These are phyloP conservation scores for Caenorhabditis wallacei DNA, from an alignment of 2,888 invertebrate species.

Conservation along the genomic window DNA sequence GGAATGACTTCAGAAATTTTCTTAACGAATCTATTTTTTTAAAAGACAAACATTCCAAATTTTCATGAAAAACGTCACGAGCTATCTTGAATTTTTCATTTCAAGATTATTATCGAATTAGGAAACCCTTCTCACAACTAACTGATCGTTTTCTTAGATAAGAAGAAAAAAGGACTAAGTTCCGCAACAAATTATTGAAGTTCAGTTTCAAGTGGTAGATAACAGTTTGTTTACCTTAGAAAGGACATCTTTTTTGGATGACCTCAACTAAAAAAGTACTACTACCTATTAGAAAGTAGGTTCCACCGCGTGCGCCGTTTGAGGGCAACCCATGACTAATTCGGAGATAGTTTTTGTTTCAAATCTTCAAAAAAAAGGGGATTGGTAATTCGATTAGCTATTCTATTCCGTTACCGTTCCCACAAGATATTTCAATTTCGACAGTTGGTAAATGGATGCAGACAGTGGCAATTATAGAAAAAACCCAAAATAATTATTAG, in stretches of 20 bases:
- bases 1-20: too few species aligned
- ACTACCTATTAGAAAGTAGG: conserved; percentile 48
- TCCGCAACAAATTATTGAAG: conserved; percentile 13
- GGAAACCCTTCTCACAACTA: conserved; percentile 15
- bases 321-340: conserved; percentile 52
- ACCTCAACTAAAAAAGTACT: conserved; percentile 51
- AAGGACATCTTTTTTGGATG: conserved; percentile 40
- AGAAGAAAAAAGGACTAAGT: neutral
- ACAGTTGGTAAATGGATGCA: conserved; percentile 50
- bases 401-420: conserved; percentile 17
- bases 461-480: conserved; percentile 48
- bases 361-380: conserved; percentile 21
- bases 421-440: conserved; percentile 37
- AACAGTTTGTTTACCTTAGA: conserved; percentile 41
- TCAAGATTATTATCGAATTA: conserved; percentile 11
- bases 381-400: conserved; percentile 1
- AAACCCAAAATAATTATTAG: conserved; percentile 56
- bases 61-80: conserved; percentile 2
- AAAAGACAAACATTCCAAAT: neutral
- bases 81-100: conserved; percentile 1
- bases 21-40: too few species aligned
- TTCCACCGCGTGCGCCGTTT: conserved; percentile 17
- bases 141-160: neutral
- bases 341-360: conserved; percentile 34
- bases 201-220: neutral